These are phyloP conservation scores for Lydus trimaculatus DNA, from an alignment of 2,888 invertebrate species.

Conservation along the genomic window DNA sequence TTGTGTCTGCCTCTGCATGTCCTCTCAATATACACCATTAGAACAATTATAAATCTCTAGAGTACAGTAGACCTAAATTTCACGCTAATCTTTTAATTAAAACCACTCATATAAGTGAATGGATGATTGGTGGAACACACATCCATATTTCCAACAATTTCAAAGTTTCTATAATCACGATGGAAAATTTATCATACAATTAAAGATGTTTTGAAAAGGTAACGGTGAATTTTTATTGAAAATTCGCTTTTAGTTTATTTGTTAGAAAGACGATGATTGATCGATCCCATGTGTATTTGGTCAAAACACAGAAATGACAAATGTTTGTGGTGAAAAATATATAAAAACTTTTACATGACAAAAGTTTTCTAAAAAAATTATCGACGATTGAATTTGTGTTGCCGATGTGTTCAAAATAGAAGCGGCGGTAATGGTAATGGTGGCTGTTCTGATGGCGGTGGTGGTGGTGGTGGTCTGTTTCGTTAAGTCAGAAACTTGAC, in stretches of 20 bases:
- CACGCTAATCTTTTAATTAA: slow-evolving; percentile 40
- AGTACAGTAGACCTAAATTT: slow-evolving; percentile 30
- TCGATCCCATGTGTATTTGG: slow-evolving; percentile 50
- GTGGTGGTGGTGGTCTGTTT: slow-evolving; percentile 43
- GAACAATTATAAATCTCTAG: slow-evolving; percentile 51
- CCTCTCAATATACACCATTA: slow-evolving; percentile 55
- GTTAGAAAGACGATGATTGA: slow-evolving; percentile 50
- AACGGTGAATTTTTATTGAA: slow-evolving; percentile 25
- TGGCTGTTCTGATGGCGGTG: slow-evolving; percentile 20
- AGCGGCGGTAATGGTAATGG: background rate
- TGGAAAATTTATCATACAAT: background rate
- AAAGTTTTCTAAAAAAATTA: slow-evolving; percentile 59
- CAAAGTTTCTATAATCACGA: too few relatives aligned
- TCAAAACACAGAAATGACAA: slow-evolving; percentile 59
- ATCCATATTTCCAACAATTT: too few relatives aligned
- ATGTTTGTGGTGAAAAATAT: slow-evolving; percentile 52
- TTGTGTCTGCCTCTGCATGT: slow-evolving; percentile 54
- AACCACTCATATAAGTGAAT: background rate
- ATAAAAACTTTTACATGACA: slow-evolving; percentile 55
- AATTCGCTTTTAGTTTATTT: slow-evolving; percentile 22
- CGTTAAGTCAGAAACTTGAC: slow-evolving; percentile 54
- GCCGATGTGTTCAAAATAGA: background rate
- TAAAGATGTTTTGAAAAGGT: background rate
- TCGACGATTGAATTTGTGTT: slow-evolving; percentile 56
- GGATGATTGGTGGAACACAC: background rate